These are phyloP conservation scores for Scartelaos histophorus DNA, from an alignment of 2,113 vertebrate genomes.

Conservation along the genomic window DNA sequence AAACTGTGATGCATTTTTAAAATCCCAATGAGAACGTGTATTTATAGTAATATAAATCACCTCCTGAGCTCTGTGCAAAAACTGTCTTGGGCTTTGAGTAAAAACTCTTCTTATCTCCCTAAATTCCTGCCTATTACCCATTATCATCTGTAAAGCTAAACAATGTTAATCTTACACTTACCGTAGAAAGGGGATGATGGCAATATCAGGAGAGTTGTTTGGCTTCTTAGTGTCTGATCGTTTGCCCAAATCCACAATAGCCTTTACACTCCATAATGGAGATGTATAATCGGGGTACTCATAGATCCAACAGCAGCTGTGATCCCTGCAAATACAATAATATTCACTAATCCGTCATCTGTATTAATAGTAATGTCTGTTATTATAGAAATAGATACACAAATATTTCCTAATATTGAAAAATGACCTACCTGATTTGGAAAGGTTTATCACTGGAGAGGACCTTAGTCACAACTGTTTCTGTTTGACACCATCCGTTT, in stretches of 20 bases:
- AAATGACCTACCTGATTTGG: slow-evolving; percentile 42
- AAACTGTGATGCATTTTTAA: too few relatives aligned
- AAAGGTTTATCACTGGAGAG: slow-evolving; percentile 62
- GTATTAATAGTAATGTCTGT: neutral
- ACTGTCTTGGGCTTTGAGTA: neutral
- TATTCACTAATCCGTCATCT: neutral
- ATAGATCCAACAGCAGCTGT: slow-evolving; percentile 55
- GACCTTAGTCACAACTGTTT: slow-evolving; percentile 32
- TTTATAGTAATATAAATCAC: too few relatives aligned
- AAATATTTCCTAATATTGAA: neutral
- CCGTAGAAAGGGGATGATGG: slow-evolving; percentile 66
- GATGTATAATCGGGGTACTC: fast-evolving
- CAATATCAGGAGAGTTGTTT: slow-evolving; percentile 65
- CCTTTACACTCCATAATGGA: slow-evolving; percentile 22
- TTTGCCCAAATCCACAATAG: slow-evolving; percentile 68
- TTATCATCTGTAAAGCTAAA: neutral
- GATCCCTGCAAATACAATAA: slow-evolving; percentile 14
- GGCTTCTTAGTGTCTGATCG: slow-evolving; percentile 71
- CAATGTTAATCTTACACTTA: slow-evolving; percentile 24
- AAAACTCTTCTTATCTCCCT: neutral
- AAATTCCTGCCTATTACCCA: too few relatives aligned
- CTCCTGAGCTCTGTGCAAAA: too few relatives aligned
- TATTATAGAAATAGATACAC: neutral
- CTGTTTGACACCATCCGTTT: slow-evolving; percentile 59
- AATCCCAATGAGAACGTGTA: too few relatives aligned